Percentiles rank a stretch among this genome's conserved stretches.
These are phyloP conservation scores for Julus scanicus DNA, from an alignment of 2,888 invertebrate species.

Conservation along the genomic window DNA sequence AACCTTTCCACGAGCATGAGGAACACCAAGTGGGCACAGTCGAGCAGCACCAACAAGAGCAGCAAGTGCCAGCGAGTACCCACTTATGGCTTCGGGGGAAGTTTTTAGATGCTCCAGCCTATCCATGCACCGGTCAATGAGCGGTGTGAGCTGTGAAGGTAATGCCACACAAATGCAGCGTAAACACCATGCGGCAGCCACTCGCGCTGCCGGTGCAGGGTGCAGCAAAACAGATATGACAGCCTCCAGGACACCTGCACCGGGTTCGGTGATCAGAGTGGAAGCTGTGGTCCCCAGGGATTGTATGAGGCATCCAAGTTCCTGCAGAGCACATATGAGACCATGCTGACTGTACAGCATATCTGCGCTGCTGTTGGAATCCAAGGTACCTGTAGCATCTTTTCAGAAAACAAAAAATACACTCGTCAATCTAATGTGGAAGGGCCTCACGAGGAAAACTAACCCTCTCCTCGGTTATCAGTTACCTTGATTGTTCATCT, in stretches of 20 bases:
- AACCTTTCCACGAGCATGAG: conserved; percentile 96
- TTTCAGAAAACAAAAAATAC: not conserved
- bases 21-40: conserved; percentile 90
- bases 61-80: conserved; percentile 93
- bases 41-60: conserved; percentile 92
- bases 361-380: conserved; percentile 88
- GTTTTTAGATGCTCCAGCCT: conserved; percentile 89
- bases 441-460: not conserved
- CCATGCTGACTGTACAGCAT: conserved; percentile 90
- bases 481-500: conserved; percentile 78
- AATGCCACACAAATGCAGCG: conserved; percentile 92
- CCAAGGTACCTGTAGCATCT: not conserved
- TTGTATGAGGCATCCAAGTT: conserved; percentile 88
- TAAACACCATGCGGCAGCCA: conserved; percentile 95
- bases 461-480: not conserved
- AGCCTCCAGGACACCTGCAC: conserved; percentile 83
- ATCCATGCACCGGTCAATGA: conserved; percentile 89
- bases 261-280: conserved; percentile 87
- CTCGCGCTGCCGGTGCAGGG: conserved; percentile 90
- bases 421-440: not conserved
- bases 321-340: conserved; percentile 91
- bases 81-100: conserved; percentile 75
- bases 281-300: conserved; percentile 95
- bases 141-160: conserved; percentile 92
- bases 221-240: conserved; percentile 88